These are phyloP conservation scores for Tokudaia muenninki DNA, from an alignment of 2,797 vertebrate genomes.

Conservation along the genomic window DNA sequence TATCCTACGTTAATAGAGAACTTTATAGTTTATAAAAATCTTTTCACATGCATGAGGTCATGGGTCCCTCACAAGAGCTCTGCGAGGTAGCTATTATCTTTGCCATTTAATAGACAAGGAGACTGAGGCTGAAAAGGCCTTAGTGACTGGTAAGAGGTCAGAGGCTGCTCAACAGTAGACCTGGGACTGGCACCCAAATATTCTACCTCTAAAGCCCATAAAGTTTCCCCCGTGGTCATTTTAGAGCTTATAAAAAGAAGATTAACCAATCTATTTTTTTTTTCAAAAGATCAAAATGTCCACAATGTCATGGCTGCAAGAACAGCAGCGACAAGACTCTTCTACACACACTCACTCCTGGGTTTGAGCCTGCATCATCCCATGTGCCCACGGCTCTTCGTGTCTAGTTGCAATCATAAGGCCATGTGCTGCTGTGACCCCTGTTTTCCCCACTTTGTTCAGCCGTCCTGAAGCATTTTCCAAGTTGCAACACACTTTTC, in stretches of 20 bases:
- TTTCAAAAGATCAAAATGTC: neutral
- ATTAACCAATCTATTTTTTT: constrained; percentile 51
- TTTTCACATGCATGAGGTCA: constrained; percentile 81
- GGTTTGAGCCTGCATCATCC: too few relatives aligned
- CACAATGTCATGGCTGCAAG: neutral
- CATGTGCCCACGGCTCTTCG: neutral
- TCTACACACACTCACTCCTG: constrained; percentile 29
- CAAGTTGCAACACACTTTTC: constrained; percentile 60
- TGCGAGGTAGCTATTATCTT: constrained; percentile 79
- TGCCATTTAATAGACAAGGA: constrained; percentile 76
- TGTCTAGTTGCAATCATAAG: neutral
- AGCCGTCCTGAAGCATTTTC: constrained; percentile 66
- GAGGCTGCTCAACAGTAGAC: constrained; percentile 57
- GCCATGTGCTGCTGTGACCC: neutral
- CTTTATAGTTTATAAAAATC: constrained; percentile 81
- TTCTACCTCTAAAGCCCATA: constrained; percentile 46
- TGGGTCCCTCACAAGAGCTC: constrained; percentile 66
- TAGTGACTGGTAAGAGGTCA: constrained; percentile 59
- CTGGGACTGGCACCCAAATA: neutral
- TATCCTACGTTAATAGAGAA: constrained; percentile 51
- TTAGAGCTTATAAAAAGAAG: constrained; percentile 41
- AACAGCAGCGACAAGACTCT: constrained; percentile 47
- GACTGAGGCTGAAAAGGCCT: constrained; percentile 77
- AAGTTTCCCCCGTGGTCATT: neutral
- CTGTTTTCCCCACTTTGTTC: neutral